Conservation (phyloP, 92 coral and sea anemone genomes). For the Montipora capitata region DNA sequence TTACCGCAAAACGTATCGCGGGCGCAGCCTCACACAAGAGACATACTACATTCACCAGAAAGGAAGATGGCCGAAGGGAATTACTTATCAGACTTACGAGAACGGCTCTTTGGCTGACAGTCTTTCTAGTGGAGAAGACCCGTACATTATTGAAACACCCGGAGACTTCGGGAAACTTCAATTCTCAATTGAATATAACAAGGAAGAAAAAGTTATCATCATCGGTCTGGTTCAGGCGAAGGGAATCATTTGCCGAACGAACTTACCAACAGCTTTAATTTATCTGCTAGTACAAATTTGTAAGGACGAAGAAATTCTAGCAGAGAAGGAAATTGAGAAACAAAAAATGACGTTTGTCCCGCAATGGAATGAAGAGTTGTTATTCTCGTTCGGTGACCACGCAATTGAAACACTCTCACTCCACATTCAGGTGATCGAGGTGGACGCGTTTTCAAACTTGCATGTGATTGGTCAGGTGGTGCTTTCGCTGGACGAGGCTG, state of each 20-base stretch:
- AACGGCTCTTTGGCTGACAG: constrained; percentile 80
- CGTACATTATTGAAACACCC: constrained; percentile 91
- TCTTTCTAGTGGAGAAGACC: constrained; percentile 78
- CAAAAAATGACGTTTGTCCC: constrained; percentile 92
- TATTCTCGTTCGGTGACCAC: constrained; percentile 87
- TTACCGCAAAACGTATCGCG: constrained; percentile 77
- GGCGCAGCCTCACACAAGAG: constrained; percentile 77
- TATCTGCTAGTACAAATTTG: constrained; percentile 82
- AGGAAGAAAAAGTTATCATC: constrained; percentile 82
- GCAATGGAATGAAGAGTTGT: constrained; percentile 93
- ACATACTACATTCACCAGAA: constrained; percentile 77
- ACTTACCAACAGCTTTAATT: constrained; percentile 74
- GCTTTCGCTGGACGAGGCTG: constrained; percentile 77
- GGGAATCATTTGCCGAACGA: constrained; percentile 82
- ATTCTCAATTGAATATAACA: constrained; percentile 83
- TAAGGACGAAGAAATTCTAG: constrained; percentile 71
- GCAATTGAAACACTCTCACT: constrained; percentile 64
- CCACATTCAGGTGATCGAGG: constrained; percentile 80
- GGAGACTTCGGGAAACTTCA: constrained; percentile 93
- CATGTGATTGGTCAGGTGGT: constrained; percentile 88
- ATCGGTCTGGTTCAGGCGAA: constrained; percentile 93
- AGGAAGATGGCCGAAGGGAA: constrained; percentile 81
- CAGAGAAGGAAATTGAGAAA: constrained; percentile 84
- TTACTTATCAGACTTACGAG: constrained; percentile 87
- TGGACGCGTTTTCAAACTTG: constrained; percentile 95